Evolutionary conservation across 2,113 vertebrate genomes (phyloP).

Genomic region (Nycticebus coucang): DNA sequence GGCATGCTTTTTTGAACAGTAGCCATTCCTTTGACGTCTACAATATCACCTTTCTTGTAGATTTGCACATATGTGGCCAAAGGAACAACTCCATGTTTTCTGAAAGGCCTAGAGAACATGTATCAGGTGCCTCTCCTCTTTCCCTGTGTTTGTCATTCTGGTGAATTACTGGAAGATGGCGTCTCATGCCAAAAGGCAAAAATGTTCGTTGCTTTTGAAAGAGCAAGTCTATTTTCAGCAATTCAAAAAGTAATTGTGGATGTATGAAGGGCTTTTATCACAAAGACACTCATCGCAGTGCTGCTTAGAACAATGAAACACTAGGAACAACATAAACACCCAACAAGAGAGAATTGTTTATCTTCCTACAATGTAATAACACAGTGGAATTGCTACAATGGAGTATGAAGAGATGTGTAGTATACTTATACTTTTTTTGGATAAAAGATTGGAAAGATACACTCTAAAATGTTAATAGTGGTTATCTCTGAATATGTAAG

Average conservation of each 20-base stretch:
- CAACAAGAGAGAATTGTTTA: neutral
- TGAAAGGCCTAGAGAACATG: too few relatives aligned
- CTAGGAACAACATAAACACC: neutral
- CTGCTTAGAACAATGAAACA: constrained; percentile 10
- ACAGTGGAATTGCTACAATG: neutral
- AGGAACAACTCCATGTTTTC: too few relatives aligned
- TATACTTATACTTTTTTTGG: neutral
- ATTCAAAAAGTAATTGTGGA: neutral
- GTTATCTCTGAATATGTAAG: neutral
- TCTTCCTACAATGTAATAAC: neutral
- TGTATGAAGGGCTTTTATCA: constrained; percentile 9
- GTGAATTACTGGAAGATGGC: too few relatives aligned
- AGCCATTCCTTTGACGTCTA: too few relatives aligned
- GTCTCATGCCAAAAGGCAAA: neutral
- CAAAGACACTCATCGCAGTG: constrained; percentile 20
- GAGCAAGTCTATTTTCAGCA: neutral
- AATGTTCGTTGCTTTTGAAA: constrained; percentile 32
- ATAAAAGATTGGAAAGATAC: neutral
- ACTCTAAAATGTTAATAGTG: neutral
- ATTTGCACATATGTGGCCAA: too few relatives aligned
- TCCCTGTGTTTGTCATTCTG: too few relatives aligned
- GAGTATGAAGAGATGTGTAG: neutral
- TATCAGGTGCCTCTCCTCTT: too few relatives aligned
- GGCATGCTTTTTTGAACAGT: too few relatives aligned
- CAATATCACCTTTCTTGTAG: too few relatives aligned